phyloP scores from a whole-genome alignment of 2,888 invertebrate genomes.

The Phoenoteleia sp. region DNA sequence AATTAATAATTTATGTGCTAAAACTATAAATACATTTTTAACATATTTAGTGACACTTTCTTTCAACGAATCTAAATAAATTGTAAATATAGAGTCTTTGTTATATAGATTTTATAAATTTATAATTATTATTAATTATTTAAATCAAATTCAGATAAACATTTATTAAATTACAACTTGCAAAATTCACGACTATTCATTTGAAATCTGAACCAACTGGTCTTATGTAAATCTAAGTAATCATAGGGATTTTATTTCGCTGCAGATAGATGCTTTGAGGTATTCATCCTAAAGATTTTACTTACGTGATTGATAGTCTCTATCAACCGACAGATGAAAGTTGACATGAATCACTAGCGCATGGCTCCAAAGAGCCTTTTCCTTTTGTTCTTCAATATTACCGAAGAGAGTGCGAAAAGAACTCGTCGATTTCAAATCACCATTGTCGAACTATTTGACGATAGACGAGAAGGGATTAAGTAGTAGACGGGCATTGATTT shows the following conservation, averaged over 20 bases:
- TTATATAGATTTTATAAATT: too few species aligned
- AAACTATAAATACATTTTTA: too few species aligned
- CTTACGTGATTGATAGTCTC: slow-evolving; percentile 79
- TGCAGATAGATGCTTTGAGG: slow-evolving; percentile 36
- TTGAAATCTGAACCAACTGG: neutral
- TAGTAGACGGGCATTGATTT: slow-evolving; percentile 79
- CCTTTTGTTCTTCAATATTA: slow-evolving; percentile 59
- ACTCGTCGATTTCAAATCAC: slow-evolving; percentile 73
- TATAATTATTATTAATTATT: too few species aligned
- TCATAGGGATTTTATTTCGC: slow-evolving; percentile 38
- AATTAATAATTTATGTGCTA: too few species aligned
- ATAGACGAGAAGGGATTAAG: slow-evolving; percentile 79
- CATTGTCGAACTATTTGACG: slow-evolving; percentile 72
- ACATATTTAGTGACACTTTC: too few species aligned
- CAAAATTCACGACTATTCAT: too few species aligned
- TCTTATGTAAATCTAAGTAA: slow-evolving; percentile 27
- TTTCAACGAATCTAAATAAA: too few species aligned
- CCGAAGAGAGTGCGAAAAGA: slow-evolving; percentile 52
- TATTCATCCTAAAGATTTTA: slow-evolving; percentile 52
- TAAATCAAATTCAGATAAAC: too few species aligned
- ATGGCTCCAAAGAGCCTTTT: slow-evolving; percentile 49
- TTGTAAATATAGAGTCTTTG: too few species aligned
- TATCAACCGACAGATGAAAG: slow-evolving; percentile 78
- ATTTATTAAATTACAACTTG: too few species aligned
- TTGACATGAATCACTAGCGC: slow-evolving; percentile 80